Evolutionary conservation across 1,140 invertebrate genomes (phyloP), one percentile per base, ranked within the genome.

Genomic region (Matsumurasca onukii): DNA sequence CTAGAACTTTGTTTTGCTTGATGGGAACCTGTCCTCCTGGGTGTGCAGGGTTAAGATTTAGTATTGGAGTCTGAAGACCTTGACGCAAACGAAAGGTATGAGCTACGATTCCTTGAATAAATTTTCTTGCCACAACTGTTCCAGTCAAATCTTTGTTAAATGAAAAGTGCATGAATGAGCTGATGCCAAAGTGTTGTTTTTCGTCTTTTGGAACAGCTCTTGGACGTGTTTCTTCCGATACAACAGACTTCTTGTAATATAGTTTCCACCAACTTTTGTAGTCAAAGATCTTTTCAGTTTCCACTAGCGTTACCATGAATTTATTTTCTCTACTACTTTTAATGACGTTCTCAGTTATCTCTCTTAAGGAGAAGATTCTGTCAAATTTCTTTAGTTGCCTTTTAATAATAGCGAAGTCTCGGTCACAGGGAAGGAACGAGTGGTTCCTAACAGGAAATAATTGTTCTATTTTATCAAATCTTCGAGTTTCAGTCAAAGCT

Each of bases 321-420:
- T 63, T 65, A 45, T 48, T 66, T 25, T 65, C 22, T 22, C 66
- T 55, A 27, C 52, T 69, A 12, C 34, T 51, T 65, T 31, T 51
- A 63, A 69, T 31, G 22, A 68, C 62, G n/a, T 68, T 29, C 34
- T 65, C 68, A 66, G 31, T 29, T 27, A 45, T 20, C 61, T 69
- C 61, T 25, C 29, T 61, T 27, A 64, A 48, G 57, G 55, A 61
- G 55, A 68, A 72, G n/a, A 68, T 24, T 24, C 66, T 13, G 62
- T 69, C 52, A 15, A 25, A 20, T 15, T n/a, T 59, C 31, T 64
- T 71, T 29, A 68, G 25, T 24, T 31, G 29, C 34, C 45, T 65
- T 65, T 71, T 71, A n/a, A 66, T 70, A 31, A 68, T 61, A 22
- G 29, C 34, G 61, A 72, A 72, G 34, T 72, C 71, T 31, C 69